Base-by-base conservation (phyloP, 1,140 invertebrate genomes). In the Oedothorax gibbosus region DNA sequence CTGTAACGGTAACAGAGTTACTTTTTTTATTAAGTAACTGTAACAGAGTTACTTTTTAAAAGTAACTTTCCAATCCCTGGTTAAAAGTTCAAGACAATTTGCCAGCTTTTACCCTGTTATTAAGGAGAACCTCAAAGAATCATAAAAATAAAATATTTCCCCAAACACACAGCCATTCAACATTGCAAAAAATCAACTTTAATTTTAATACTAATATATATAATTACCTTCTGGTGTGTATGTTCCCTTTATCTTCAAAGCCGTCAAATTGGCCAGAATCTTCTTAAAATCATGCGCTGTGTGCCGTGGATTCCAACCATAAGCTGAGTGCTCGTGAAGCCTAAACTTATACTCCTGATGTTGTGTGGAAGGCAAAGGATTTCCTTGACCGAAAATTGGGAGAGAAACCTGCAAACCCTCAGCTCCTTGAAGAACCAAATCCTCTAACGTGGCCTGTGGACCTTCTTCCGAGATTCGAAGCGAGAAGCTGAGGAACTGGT, bases 231-330 rank as follows among this genome's bases (percentile, higher is more conserved):
- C 92, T 87, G 93, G 92, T 5, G 94, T 94, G 88, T 98, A 99
- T 0, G 96, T 98, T 54, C 94, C 97, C 57, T 96, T 92, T 81
- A 99, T 97, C 91, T 96, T 98, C 69, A 99, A 95, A 0, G 96
- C 93, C 0, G 97, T 99, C 35, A 99, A 88, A 90, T 99, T 98
- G 9, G 96, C 94, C 0, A 99, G 91, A 60, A 99, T 93, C 0
- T 95, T 95, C 89, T 99, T 96, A 88, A 98, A 99, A 54, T 96
- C 95, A 68, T 94, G 91, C 0, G 97, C 92, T 7, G 94, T 93
- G 1, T 99, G 91, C 8, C 93, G 92, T 0, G 98, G 98, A 86
- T 95, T 94, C 98, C 98, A 99, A 15, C 95, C 95, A 89, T 97
- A 99, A 21, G 94, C 92, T 0, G 94, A 92, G 89, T 98, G 93